Evolutionary conservation across 2,888 invertebrate species (phyloP), one percentile per base, ranked within the genome.

Genomic region (Adineta ricciae): DNA sequence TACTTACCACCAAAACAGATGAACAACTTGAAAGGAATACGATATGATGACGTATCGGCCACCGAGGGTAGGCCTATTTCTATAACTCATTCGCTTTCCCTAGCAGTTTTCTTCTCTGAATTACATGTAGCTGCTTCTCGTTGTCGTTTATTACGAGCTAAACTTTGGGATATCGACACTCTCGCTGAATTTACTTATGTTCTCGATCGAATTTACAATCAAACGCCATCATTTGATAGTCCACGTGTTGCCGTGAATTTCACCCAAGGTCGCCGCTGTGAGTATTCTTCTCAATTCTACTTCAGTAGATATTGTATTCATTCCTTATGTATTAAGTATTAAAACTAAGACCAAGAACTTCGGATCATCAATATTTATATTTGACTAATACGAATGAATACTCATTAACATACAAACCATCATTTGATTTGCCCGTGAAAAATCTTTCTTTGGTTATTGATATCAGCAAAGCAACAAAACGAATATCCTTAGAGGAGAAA

Each of bases 1-100:
- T 78, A 78, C 41, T 78, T 78, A 41, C 78, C 78, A 78, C 78
- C 78, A n/a, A 78, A 78, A 41, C 64, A 64, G 41, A 41, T 41
- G 0, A 32, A 41, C 2, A 32, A 41, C n/a, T 1, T 41, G 21
- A 78, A 41, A n/a, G 78, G 24, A 78, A 8, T 78, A 24, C 11
- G 41, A 41, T 78, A n/a, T 24, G 36, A 38, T 78, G 78, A 78
- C 41, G 41, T 78, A 78, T 78, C 78, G 24, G 9, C 41, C 24
- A 32, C 24, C 41, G 78, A 78, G 24, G 78, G 78, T 78, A 78
- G 41, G 41, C 8, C n/a, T n/a, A n/a, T n/a, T n/a, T n/a, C n/a
- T n/a, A n/a, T n/a, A n/a, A n/a, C n/a, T n/a, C n/a, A n/a, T n/a
- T n/a, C n/a, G n/a, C n/a, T n/a, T n/a, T n/a, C n/a, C n/a, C n/a